Base-by-base conservation (phyloP, 1,140 invertebrate genomes). In the Apis dorsata region DNA sequence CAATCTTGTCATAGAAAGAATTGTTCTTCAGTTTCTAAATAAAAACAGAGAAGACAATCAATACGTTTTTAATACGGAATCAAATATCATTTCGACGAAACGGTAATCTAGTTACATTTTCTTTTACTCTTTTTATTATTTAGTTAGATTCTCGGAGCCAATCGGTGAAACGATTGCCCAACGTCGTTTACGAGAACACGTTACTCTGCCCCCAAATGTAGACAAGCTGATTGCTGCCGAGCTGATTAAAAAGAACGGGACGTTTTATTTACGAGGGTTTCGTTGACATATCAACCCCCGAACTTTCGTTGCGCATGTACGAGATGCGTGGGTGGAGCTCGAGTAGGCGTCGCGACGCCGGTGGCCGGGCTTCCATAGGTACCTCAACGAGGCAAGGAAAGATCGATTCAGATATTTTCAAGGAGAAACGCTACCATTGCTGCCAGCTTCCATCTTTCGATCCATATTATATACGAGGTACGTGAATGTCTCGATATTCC, bases 181-280 rank as follows among this genome's bases (percentile, higher is more conserved):
- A 24, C 24, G n/a, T 74, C 34, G n/a, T 81, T 81, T 74, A 74
- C 12, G 79, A 73, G 60, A 49, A 49, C 49, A 55, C 51, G 70
- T 74, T 57, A 80, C 70, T 44, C 44, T 21, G 55, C 28, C 75
- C 44, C 60, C 19, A 53, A 66, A 53, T 57, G 73, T 59, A 15
- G 73, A 77, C 34, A 63, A 68, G 49, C 75, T 79, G 77, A 86
- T 86, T 86, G 66, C 77, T 76, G 77, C 71, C 62, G 81, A 72
- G 83, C 89, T 91, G 90, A 92, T 92, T 91, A 90, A 2, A 4
- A 90, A 90, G 88, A 90, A 84, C 90, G 86, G 65, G 65, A 63
- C 87, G 79, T 88, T 92, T 34, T 34, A 34, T 34, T 92, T 92
- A 92, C 83, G 88, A 89, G 90, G 57, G 90, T 91, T 91, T 92